Conservation (phyloP, 2,888 invertebrate genomes). For the Sminthurides aquaticus region DNA sequence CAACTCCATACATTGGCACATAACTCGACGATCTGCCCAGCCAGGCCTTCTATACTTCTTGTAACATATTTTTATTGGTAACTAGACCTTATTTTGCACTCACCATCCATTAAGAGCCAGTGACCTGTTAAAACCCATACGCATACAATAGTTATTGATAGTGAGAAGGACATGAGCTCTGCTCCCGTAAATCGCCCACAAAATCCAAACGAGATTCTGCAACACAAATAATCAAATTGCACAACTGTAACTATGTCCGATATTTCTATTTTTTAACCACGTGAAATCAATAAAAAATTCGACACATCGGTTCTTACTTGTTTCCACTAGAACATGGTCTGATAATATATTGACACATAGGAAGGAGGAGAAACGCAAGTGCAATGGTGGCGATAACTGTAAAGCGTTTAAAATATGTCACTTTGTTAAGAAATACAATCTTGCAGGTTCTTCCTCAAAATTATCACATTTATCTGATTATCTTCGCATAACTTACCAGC, state of each 20-base stretch:
- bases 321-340: slow-evolving; percentile 74
- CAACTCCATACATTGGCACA: no score
- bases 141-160: slow-evolving; percentile 88
- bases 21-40: no score
- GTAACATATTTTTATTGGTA: no score
- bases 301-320: slow-evolving; percentile 49
- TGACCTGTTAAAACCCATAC: slow-evolving; percentile 97
- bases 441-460: background rate
- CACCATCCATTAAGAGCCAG: slow-evolving; percentile 95
- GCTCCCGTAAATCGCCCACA: slow-evolving; percentile 92
- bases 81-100: no score
- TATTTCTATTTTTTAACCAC: no score
- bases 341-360: slow-evolving; percentile 93
- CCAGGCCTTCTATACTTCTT: no score
- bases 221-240: slow-evolving; percentile 16
- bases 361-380: slow-evolving; percentile 87
- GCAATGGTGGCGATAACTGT: slow-evolving; percentile 92
- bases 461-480: background rate
- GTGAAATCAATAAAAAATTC: no score
- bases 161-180: slow-evolving; percentile 83
- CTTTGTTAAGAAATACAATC: background rate
- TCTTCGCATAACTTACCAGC: slow-evolving; percentile 65
- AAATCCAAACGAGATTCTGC: slow-evolving; percentile 72
- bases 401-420: no score
- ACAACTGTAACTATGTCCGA: no score